Evolutionary conservation across 2,888 invertebrate genomes (phyloP).

Genomic region (Temnothorax rugatulus): DNA sequence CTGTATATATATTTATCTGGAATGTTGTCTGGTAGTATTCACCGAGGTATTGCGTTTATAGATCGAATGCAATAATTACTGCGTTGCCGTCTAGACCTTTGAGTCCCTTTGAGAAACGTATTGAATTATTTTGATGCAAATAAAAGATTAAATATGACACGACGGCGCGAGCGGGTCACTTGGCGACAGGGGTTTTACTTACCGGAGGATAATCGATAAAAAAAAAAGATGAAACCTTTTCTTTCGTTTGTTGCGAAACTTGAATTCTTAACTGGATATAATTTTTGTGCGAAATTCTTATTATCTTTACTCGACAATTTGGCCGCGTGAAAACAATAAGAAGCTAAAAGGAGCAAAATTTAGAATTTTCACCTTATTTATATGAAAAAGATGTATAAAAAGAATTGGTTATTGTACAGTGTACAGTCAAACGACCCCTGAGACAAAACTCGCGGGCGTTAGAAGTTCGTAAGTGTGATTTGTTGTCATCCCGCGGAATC

Average conservation of each 20-base stretch:
- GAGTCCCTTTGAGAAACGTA: background rate
- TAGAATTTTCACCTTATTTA: background rate
- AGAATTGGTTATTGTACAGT: background rate
- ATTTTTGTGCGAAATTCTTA: background rate
- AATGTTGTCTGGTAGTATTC: background rate
- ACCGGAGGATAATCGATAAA: conserved; percentile 11
- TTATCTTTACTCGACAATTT: background rate
- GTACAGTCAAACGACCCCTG: no score
- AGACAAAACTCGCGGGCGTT: background rate
- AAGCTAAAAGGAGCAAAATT: background rate
- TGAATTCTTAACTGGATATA: background rate
- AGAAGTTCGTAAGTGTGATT: background rate
- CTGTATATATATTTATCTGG: conserved; percentile 1
- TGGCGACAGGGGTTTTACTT: background rate
- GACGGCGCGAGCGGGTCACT: background rate
- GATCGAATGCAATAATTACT: conserved; percentile 29
- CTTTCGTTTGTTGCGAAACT: background rate
- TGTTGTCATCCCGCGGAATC: background rate
- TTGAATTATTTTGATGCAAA: conserved; percentile 37
- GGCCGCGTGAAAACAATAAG: background rate
- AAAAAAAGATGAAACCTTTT: background rate
- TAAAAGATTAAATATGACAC: conserved; percentile 22
- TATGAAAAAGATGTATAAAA: background rate
- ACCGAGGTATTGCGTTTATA: background rate
- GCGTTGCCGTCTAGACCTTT: conserved; percentile 1